Evolutionary conservation across 1,140 invertebrate species (phyloP), one percentile per base, ranked within the genome.

Genomic region (Pteromalus puparum): DNA sequence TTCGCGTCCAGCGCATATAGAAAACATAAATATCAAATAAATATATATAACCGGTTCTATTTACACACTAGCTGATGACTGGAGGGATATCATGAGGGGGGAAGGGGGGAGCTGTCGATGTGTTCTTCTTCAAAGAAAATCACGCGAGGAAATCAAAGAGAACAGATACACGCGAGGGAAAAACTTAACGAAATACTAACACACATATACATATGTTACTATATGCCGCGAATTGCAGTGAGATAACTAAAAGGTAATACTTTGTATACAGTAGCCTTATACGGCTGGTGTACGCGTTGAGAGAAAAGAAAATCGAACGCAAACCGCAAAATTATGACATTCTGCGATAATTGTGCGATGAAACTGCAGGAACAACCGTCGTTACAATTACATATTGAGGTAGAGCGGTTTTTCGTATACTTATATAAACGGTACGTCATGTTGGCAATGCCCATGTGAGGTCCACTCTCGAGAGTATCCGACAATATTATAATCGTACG

Each of bases 1-100:
- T 87, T 92, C 90, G 92, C 92, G 92, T 92, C 92, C 92, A 92
- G 91, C 92, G 91, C 92, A 92, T 91, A 24, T 76, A 89, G 89
- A 83, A 90, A 91, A 91, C 90, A 90, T 90, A 91, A 92, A 89
- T 91, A 87, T 84, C 90, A 91, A 92, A 90, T 88, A 91, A 91
- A 92, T 91, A 91, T 90, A 91, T 90, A 89, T 87, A 88, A 89
- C 88, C 88, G 87, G 89, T 89, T 91, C 85, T 91, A 91, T 91
- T 89, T 91, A 92, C 90, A 91, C 83, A 84, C 38, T 81, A 83
- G 72, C 38, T 86, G 73, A 78, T 83, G 67, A 81, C 46, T 83
- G 72, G 77, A 72, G 79, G 18, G 42, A 85, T 70, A 34, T 34
- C 21, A n/a, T 26, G 73, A 61, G 18, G 53, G 24, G 53, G 74